These are phyloP conservation scores for Turnix velox DNA, from an alignment of 2,113 vertebrate genomes.

Conservation along the genomic window DNA sequence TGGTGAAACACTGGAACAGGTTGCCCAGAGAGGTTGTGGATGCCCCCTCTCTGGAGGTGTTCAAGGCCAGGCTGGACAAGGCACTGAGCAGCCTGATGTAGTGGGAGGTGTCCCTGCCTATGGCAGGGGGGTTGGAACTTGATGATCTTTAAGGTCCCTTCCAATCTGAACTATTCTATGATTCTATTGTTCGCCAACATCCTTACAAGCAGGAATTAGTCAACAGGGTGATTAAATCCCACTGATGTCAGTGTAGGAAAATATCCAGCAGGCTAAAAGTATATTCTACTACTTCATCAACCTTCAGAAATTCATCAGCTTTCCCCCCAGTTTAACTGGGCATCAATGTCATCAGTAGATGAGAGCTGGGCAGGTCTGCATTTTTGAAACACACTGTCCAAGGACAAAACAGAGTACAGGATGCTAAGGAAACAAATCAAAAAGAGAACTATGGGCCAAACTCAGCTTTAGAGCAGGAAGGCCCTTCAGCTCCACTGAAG, in stretches of 20 bases:
- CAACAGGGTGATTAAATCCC: neutral
- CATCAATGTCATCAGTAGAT: neutral
- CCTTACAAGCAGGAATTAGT: neutral
- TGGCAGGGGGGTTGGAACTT: too few relatives aligned
- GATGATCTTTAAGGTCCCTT: too few relatives aligned
- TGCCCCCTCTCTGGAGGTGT: too few relatives aligned
- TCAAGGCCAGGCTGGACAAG: too few relatives aligned
- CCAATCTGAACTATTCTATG: too few relatives aligned
- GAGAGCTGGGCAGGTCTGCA: neutral
- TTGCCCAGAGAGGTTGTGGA: too few relatives aligned
- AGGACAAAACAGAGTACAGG: neutral
- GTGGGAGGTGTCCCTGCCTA: too few relatives aligned
- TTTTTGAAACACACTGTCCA: neutral
- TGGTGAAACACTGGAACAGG: too few relatives aligned
- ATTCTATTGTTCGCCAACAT: neutral
- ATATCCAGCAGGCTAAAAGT: neutral
- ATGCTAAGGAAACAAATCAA: neutral
- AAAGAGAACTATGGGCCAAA: neutral
- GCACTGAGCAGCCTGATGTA: too few relatives aligned
- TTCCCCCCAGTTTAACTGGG: neutral
- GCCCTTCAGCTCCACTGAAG: neutral
- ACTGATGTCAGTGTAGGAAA: neutral
- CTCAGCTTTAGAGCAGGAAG: neutral
- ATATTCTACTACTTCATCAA: neutral
- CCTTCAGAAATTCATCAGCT: neutral